Conservation (phyloP, 1,140 invertebrate species). For the Pseudomyrmex sp. region DNA sequence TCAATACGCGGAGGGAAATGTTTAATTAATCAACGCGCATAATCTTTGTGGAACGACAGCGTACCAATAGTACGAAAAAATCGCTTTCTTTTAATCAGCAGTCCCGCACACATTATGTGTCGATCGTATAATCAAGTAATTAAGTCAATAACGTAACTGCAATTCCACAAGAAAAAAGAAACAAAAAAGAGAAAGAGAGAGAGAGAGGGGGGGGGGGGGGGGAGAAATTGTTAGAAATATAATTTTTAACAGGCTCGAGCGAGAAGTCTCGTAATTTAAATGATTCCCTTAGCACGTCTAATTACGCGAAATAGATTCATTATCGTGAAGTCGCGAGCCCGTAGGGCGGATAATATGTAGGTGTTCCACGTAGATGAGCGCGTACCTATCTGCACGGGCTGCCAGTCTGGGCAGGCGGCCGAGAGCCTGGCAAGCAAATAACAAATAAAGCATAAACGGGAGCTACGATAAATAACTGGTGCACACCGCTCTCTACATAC, state of each 20-base stretch:
- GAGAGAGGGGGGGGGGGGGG: no score
- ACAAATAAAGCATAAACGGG: slow-evolving; percentile 82
- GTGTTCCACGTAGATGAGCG: slow-evolving; percentile 2
- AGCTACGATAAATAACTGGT: slow-evolving; percentile 81
- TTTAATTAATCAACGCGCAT: slow-evolving; percentile 45
- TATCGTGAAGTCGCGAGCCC: slow-evolving; percentile 53
- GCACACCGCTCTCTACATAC: slow-evolving; percentile 70
- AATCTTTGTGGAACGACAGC: background rate
- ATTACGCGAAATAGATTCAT: slow-evolving; percentile 66
- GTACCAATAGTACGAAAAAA: slow-evolving; percentile 1
- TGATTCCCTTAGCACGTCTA: slow-evolving; percentile 36
- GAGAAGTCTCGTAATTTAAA: slow-evolving; percentile 16
- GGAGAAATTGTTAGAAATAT: background rate
- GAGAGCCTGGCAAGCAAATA: slow-evolving; percentile 70
- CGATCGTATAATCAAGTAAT: background rate
- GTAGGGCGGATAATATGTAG: slow-evolving; percentile 61
- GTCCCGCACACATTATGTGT: background rate
- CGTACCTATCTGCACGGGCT: slow-evolving; percentile 46
- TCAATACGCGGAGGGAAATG: slow-evolving; percentile 27
- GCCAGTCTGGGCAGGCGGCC: slow-evolving; percentile 48
- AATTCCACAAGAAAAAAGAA: background rate
- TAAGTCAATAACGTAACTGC: background rate
- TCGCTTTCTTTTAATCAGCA: slow-evolving; percentile 18
- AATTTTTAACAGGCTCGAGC: slow-evolving; percentile 1
- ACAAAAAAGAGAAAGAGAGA: background rate